Percentiles rank a stretch among this genome's conserved stretches.
Evolutionary conservation across 2,113 vertebrate genomes (phyloP).

Genomic region (Leiothrix lutea): DNA sequence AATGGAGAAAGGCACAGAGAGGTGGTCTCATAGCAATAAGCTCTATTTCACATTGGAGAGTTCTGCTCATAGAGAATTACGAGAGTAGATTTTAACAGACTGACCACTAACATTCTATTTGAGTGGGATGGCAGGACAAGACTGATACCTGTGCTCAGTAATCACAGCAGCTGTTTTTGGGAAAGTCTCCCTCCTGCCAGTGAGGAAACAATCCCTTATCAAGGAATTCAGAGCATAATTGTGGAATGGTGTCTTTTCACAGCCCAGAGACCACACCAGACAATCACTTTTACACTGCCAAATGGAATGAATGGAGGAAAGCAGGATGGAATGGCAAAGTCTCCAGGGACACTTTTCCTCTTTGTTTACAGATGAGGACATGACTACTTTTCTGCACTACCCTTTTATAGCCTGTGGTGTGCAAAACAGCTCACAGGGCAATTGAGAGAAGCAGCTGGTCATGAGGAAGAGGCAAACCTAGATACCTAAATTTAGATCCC

Average conservation of each 20-base stretch:
- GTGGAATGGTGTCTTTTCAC: neutral
- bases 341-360: neutral
- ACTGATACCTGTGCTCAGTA: neutral
- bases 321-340: neutral
- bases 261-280: neutral
- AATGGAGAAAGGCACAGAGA: neutral
- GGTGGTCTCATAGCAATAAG: neutral
- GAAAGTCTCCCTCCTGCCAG: neutral
- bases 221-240: neutral
- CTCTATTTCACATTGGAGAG: neutral
- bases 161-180: neutral
- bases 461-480: neutral
- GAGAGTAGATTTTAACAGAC: neutral
- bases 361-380: neutral
- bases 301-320: neutral
- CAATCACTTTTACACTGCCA: neutral
- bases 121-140: neutral
- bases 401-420: neutral
- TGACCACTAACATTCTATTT: neutral
- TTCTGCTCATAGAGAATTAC: neutral
- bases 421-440: neutral
- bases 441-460: neutral
- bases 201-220: neutral
- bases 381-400: neutral
- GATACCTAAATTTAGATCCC: neutral